Conservation (phyloP, 2,113 vertebrate species). For the Cnemophilus loriae region DNA sequence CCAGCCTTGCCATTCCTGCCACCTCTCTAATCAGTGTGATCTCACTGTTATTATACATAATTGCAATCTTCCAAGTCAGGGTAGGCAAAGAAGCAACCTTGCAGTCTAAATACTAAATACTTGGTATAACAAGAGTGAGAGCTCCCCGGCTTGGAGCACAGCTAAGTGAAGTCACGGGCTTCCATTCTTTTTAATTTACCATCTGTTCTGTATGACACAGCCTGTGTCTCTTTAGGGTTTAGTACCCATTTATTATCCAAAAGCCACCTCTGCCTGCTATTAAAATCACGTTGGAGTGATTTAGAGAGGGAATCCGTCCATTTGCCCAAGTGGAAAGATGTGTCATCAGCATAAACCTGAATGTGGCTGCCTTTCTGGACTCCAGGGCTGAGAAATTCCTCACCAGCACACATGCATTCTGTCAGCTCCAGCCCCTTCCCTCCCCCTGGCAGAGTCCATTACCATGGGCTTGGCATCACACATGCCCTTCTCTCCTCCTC, state of each 20-base stretch:
- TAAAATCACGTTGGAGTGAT: constrained; percentile 69
- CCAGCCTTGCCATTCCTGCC: constrained; percentile 5
- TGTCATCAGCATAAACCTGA: constrained; percentile 57
- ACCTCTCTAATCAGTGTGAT: constrained; percentile 56
- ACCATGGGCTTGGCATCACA: rapidly evolving
- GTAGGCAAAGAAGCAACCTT: constrained; percentile 35
- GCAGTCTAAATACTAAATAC: constrained; percentile 67
- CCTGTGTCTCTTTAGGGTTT: constrained; percentile 71
- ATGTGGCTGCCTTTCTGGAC: constrained; percentile 2
- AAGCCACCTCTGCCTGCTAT: constrained; percentile 68
- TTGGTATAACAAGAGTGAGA: constrained; percentile 60
- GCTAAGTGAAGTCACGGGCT: constrained; percentile 27
- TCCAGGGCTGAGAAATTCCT: constrained; percentile 2
- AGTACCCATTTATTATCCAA: constrained; percentile 73
- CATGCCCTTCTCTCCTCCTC: background rate
- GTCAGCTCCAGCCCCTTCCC: background rate
- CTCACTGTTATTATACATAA: constrained; percentile 48
- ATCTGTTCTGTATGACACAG: constrained; percentile 72
- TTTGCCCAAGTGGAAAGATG: constrained; percentile 56
- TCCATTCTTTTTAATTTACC: constrained; percentile 71
- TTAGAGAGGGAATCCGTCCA: constrained; percentile 63
- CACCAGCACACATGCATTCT: rapidly evolving
- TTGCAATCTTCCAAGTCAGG: constrained; percentile 58
- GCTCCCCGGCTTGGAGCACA: constrained; percentile 29
- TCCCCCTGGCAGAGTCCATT: background rate